phyloP scores from a whole-genome alignment of 2,888 invertebrate species.

The Diploptera punctata region DNA sequence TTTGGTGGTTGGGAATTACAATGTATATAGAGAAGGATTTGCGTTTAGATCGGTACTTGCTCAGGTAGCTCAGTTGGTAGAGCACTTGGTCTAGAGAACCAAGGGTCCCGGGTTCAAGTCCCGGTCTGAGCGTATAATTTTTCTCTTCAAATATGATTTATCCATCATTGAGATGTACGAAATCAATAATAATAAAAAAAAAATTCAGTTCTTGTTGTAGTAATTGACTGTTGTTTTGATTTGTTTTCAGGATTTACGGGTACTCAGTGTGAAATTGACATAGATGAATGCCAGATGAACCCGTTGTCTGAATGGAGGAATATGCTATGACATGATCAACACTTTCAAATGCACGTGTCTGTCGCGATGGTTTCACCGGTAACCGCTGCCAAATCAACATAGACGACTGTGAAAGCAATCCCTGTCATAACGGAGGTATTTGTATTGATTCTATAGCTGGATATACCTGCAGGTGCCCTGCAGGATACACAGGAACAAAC shows the following conservation, averaged over 20 bases:
- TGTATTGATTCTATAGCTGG: slow-evolving; percentile 90
- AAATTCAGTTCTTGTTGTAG: too few species aligned
- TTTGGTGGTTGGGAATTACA: too few species aligned
- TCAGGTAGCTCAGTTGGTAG: too few species aligned
- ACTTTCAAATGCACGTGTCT: slow-evolving; percentile 89
- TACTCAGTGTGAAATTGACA: slow-evolving; percentile 89
- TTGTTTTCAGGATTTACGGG: slow-evolving; percentile 84
- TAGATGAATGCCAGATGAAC: slow-evolving; percentile 86
- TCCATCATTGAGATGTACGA: too few species aligned
- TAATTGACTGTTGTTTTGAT: slow-evolving; percentile 41
- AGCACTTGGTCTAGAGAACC: too few species aligned
- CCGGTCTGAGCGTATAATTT: too few species aligned
- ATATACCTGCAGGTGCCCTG: slow-evolving; percentile 90
- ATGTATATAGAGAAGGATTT: too few species aligned
- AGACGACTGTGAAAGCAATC: slow-evolving; percentile 87
- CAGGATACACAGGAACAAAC: slow-evolving; percentile 83
- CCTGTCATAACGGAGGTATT: slow-evolving; percentile 88
- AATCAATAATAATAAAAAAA: too few species aligned
- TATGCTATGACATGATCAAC: slow-evolving; percentile 87
- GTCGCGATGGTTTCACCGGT: slow-evolving; percentile 85
- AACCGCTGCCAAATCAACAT: slow-evolving; percentile 88
- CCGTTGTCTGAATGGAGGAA: slow-evolving; percentile 88
- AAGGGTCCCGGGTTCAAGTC: too few species aligned
- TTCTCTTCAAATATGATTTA: too few species aligned
- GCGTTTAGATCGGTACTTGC: too few species aligned